phyloP scores from a whole-genome alignment of 2,797 vertebrate genomes.

The Champsocephalus gunnari region DNA sequence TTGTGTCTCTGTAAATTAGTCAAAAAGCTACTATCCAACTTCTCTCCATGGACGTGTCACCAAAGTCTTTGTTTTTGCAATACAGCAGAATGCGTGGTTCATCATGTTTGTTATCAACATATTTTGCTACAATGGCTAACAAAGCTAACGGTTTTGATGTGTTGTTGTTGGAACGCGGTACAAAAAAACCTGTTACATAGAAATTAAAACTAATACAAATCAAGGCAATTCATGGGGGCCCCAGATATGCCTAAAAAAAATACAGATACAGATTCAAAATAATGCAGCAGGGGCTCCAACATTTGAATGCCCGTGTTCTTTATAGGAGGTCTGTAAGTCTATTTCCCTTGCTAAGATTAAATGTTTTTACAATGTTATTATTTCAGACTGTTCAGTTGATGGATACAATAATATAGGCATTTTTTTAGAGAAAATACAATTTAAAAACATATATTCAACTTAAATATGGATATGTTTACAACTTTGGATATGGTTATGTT shows the following conservation, averaged over 20 bases:
- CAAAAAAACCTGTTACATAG: not conserved
- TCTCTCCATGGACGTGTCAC: no score
- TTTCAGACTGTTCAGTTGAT: slow-evolving; percentile 1
- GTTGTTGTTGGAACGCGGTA: no score
- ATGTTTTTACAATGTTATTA: slow-evolving; percentile 10
- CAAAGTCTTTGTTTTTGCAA: no score
- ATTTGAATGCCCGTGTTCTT: not conserved
- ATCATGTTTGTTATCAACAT: no score
- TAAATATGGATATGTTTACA: slow-evolving; percentile 10
- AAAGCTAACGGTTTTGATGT: no score
- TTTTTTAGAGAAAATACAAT: not conserved
- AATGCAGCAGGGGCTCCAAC: slow-evolving; percentile 4
- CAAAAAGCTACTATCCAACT: no score
- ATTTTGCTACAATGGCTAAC: no score
- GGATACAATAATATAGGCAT: slow-evolving; percentile 1
- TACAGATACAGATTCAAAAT: slow-evolving; percentile 24
- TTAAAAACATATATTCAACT: not conserved
- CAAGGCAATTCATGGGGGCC: not conserved
- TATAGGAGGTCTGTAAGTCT: no score
- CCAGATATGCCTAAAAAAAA: not conserved
- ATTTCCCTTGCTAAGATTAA: not conserved
- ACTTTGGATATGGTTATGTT: not conserved
- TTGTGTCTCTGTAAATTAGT: no score
- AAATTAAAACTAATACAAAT: not conserved
- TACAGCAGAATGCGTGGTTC: no score